Conservation (phyloP, 1,140 invertebrate genomes). For the Drosophila lowei region DNA sequence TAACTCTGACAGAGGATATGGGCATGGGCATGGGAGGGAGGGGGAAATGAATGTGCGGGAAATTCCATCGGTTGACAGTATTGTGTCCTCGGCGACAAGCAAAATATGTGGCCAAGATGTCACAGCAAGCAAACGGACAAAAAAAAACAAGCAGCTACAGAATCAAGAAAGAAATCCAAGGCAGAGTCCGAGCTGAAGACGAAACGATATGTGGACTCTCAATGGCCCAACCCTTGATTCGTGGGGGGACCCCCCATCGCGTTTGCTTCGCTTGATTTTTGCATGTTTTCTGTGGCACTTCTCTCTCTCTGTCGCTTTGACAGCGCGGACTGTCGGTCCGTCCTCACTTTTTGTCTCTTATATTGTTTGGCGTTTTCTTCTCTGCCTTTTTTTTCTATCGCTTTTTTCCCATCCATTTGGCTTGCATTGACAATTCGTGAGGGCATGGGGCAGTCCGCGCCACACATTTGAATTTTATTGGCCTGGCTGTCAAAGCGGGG, state of each 20-base stretch:
- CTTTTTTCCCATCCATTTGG: conserved; percentile 49
- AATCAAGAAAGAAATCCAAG: background rate
- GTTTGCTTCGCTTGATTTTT: conserved; percentile 59
- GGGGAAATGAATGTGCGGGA: conserved; percentile 79
- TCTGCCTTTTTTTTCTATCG: conserved; percentile 13
- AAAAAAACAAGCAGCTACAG: conserved; percentile 2
- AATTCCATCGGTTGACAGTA: conserved; percentile 77
- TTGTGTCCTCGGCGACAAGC: conserved; percentile 77
- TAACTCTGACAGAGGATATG: conserved; percentile 31
- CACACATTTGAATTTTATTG: conserved; percentile 83
- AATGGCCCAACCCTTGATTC: conserved; percentile 29
- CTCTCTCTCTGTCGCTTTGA: conserved; percentile 54
- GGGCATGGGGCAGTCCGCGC: conserved; percentile 66
- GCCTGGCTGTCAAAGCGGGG: conserved; percentile 53
- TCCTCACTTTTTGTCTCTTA: conserved; percentile 46
- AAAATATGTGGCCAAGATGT: conserved; percentile 82
- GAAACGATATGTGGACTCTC: conserved; percentile 49
- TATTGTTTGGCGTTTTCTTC: conserved; percentile 63
- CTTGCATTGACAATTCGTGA: conserved; percentile 58
- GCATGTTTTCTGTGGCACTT: conserved; percentile 68
- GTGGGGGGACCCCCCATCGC: too few relatives aligned
- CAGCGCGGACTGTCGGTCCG: conserved; percentile 51
- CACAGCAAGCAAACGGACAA: conserved; percentile 34
- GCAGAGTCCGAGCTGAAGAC: conserved; percentile 20
- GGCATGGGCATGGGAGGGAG: conserved; percentile 22